Conservation (phyloP, 1,140 invertebrate species). For the Telenomus remus region DNA sequence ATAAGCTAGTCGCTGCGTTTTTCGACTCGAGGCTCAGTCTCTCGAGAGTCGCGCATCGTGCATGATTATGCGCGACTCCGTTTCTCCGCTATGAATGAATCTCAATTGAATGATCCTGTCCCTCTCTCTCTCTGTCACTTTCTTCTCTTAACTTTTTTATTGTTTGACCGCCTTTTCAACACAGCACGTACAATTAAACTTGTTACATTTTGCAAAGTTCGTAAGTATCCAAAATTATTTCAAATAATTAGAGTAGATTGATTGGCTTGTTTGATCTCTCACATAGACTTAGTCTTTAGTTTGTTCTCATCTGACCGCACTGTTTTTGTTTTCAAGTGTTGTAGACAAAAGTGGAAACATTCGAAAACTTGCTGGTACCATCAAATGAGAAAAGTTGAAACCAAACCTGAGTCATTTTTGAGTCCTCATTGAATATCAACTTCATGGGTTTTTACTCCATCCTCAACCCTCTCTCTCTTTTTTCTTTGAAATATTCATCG, state of each 20-base stretch:
- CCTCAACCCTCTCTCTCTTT: too few species aligned
- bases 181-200: constrained; percentile 22
- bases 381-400: too few species aligned
- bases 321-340: too few species aligned
- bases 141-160: neutral
- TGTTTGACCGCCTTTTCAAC: constrained; percentile 3
- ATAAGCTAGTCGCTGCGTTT: constrained; percentile 5
- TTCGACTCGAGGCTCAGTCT: constrained; percentile 5
- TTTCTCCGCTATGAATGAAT: constrained; percentile 19
- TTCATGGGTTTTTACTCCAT: too few species aligned
- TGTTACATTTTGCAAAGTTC: constrained; percentile 13
- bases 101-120: constrained; percentile 3
- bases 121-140: neutral
- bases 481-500: too few species aligned
- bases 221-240: constrained; percentile 26
- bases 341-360: too few species aligned
- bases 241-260: constrained; percentile 31
- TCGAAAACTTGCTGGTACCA: too few species aligned
- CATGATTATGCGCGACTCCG: constrained; percentile 24
- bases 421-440: too few species aligned
- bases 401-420: too few species aligned
- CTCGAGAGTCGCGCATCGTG: constrained; percentile 11
- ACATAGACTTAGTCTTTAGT: too few species aligned
- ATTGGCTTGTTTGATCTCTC: constrained; percentile 9
- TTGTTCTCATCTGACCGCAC: too few species aligned